These are phyloP conservation scores for Zygaena filipendulae DNA, from an alignment of 2,888 invertebrate species.

Conservation along the genomic window DNA sequence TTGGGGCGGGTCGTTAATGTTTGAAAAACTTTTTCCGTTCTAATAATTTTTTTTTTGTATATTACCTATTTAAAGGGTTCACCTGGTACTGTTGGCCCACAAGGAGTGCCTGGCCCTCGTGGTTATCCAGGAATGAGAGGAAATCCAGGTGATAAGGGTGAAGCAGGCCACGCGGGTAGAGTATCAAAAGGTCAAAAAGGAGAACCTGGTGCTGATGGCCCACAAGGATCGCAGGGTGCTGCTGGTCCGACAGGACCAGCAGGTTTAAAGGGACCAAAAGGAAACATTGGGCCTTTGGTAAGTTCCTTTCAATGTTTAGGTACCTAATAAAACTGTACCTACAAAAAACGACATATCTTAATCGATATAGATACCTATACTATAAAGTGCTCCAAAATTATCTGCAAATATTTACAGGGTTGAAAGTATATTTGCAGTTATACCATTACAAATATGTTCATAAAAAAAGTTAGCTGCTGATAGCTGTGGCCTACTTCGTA, in stretches of 20 bases:
- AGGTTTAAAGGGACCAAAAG: constrained; percentile 71
- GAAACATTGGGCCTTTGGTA: constrained; percentile 71
- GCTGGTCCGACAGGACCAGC: constrained; percentile 72
- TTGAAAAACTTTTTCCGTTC: no score
- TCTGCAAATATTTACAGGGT: no score
- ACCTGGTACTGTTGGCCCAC: constrained; percentile 75
- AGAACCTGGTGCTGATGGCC: constrained; percentile 82
- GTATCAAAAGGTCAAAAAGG: constrained; percentile 87
- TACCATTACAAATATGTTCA: no score
- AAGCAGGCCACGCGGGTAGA: constrained; percentile 77
- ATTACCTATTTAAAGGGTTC: no score
- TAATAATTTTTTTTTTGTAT: no score
- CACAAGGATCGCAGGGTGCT: constrained; percentile 72
- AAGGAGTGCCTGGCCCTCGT: constrained; percentile 80
- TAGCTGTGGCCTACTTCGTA: no score
- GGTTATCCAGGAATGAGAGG: constrained; percentile 77
- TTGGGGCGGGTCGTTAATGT: no score
- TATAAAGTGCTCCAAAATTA: no score
- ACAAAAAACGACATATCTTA: background rate
- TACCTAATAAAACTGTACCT: no score
- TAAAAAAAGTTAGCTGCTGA: no score
- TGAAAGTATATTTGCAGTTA: no score
- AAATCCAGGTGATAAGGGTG: constrained; percentile 81
- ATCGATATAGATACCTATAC: no score
- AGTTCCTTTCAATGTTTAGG: constrained; percentile 10